Evolutionary conservation across 2,797 vertebrate genomes (phyloP), one percentile per base, ranked within the genome.

Genomic region (Urocyon cinereoargenteus): DNA sequence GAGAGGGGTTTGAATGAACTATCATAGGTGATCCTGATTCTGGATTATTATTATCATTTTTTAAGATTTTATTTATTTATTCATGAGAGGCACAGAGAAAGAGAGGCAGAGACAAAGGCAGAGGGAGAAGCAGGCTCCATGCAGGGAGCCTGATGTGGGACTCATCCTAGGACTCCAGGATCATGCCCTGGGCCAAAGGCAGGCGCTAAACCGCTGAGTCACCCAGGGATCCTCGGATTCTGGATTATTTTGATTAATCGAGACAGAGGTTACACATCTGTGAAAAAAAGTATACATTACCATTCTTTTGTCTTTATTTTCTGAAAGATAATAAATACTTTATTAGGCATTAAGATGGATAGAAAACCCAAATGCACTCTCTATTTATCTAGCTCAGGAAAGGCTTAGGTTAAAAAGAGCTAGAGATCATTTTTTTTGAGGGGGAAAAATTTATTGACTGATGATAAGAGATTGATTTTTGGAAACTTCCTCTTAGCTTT

Each of bases 271-370:
- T 83, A 83, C 40, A 85, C 0, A 4, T 13, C 26, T 40, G 10
- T 68, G 36, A 55, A 81, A 57, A 66, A 91, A 55, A 45, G 26
- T 22, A 66, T 45, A 22, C 90, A 72, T 83, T 62, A 68, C 2
- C 7, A 64, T 73, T 94, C 6, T 26, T 73, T 70, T 83, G 10
- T 64, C 3, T 94, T 59, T 53, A 78, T 66, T 88, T 96, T 28
- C 24, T 83, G 75, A 97, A 53, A 86, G 31, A 77, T 34, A 75
- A 79, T 62, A 81, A 87, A 28, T 28, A 78, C 49, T 87, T 96
- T 73, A 22, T 73, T 93, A 88, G 86, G 19, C 75, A 85, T n/a
- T 59, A 77, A 86, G 61, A 75, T 83, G 45, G 34, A 82, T 40
- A 96, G 85, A 93, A 75, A 91, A 92, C 6, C 11, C 36, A 36